Base-by-base conservation (phyloP, 2,888 invertebrate species). In the Ennomos quercinarius region DNA sequence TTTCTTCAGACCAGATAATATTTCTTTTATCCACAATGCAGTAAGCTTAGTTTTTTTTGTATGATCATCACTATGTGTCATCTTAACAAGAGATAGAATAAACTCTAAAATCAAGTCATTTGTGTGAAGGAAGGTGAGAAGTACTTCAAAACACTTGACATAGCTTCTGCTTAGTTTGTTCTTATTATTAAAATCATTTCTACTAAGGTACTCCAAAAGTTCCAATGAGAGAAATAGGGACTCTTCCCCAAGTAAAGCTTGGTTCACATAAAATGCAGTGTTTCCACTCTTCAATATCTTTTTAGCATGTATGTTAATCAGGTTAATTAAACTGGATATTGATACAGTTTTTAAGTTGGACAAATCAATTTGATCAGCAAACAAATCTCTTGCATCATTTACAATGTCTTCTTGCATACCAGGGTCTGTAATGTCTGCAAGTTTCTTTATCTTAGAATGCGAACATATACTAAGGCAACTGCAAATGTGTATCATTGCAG, bases 11-110 rank as follows among this genome's bases (percentile, higher is more conserved):
- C 93, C 87, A 55, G 79, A 78, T 44, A 91, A 80, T 66, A 94
- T 91, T 70, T 93, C 85, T 50, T 87, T 88, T 13, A 93, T 78
- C 94, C 94, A 94, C 35, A 93, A 76, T n/a, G 94, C 89, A 64
- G 93, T 92, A 13, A 93, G 76, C 9, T 79, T 71, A 41, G 86
- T 77, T 74, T 77, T 92, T 12, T 80, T 70, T 9, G 70, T 64
- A 34, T 73, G 73, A 51, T 81, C 73, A 55, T 76, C 75, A 54
- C 76, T 73, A 64, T 91, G 79, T 17, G 91, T 84, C 43, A 93
- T 70, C 60, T 85, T 78, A 27, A 93, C 79, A 10, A 94, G 78
- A 50, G 84, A 86, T 63, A 90, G 54, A 46, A 93, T 76, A 56
- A 95, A 86, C 9, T 85, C 76, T 49, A 91, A 75, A 46, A 95